Percentiles rank a stretch among this genome's conserved stretches.
These are phyloP conservation scores for Oryzias dopingdopingensis DNA, from an alignment of 2,797 vertebrate genomes.

Conservation along the genomic window DNA sequence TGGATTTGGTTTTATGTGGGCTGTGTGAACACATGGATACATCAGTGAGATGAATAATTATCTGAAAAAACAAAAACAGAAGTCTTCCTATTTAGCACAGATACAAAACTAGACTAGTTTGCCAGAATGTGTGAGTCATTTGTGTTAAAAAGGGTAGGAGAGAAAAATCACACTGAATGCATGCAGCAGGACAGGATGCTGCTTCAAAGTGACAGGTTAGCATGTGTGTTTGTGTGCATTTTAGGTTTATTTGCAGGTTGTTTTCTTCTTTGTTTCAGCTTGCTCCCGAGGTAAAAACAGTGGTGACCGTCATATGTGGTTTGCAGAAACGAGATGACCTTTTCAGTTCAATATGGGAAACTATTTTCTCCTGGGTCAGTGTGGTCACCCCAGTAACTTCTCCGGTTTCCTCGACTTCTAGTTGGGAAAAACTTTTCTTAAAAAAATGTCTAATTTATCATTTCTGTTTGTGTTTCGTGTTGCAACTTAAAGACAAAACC, in stretches of 20 bases:
- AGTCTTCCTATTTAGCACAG: background rate
- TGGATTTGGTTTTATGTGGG: conserved; percentile 16
- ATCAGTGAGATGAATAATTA: conserved; percentile 2
- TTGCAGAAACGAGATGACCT: conserved; percentile 10
- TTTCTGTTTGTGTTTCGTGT: too few species aligned
- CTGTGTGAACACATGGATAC: conserved; percentile 15
- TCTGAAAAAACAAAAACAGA: conserved; percentile 3
- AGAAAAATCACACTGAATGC: conserved; percentile 7
- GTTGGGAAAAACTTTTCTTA: background rate
- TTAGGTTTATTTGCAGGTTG: too few species aligned
- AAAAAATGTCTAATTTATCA: too few species aligned
- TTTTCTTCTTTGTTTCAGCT: background rate
- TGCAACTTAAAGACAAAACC: too few species aligned
- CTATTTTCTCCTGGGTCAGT: conserved; percentile 5
- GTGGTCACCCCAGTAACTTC: background rate
- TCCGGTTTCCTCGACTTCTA: background rate
- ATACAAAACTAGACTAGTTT: conserved; percentile 21
- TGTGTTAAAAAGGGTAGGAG: conserved; percentile 11
- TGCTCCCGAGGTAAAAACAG: conserved; percentile 8
- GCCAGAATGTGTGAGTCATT: conserved; percentile 31
- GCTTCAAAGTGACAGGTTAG: conserved; percentile 6
- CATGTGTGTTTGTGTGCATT: background rate
- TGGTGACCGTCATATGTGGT: conserved; percentile 26
- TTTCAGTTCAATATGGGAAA: conserved; percentile 1
- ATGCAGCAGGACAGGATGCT: conserved; percentile 2